Base-by-base conservation (phyloP, 1,140 invertebrate genomes). In the Lucilia cuprina region DNA sequence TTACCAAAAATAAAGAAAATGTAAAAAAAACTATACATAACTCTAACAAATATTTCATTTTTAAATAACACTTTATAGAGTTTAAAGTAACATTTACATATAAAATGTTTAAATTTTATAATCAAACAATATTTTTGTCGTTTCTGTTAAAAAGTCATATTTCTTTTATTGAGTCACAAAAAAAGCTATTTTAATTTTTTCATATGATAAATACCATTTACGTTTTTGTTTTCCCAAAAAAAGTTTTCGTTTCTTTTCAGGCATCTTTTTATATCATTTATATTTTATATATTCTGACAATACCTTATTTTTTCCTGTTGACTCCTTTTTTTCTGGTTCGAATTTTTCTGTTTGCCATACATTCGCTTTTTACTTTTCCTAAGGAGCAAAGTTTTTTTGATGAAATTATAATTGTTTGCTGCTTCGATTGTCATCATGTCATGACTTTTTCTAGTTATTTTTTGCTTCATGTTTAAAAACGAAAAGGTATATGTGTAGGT, bases 401-500 rank as follows among this genome's bases (percentile, higher is more conserved):
- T 70, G 65, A 70, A 70, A 70, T 70, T 70, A 70, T 70, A 70
- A 70, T 70, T 70, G 65, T 70, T 70, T 70, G 65, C 65, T 21
- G 10, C 65, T 70, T 5, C n/a, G 65, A 21, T 70, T 21, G 65
- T 70, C 65, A 21, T 70, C n/a, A 70, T 12, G 65, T 70, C 65
- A 70, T 70, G 65, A 70, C 7, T 70, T 70, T 70, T 70, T 60
- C 17, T 41, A 41, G n/a, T 41, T 7, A 17, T n/a, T 19, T 70
- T 70, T 70, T 8, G 60, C 9, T 70, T 19, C 7, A 3, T 70
- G n/a, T 70, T 70, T 7, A 10, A 70, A 70, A 70, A 70, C 2
- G 25, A 25, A 25, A 70, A 65, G n/a, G 65, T 21, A 21, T 70
- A 19, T 10, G 65, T 19, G n/a, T 10, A 12, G 0, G n/a, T 21